Conservation (phyloP, 2,888 invertebrate genomes). For the Sinohyriopsis cumingii region DNA sequence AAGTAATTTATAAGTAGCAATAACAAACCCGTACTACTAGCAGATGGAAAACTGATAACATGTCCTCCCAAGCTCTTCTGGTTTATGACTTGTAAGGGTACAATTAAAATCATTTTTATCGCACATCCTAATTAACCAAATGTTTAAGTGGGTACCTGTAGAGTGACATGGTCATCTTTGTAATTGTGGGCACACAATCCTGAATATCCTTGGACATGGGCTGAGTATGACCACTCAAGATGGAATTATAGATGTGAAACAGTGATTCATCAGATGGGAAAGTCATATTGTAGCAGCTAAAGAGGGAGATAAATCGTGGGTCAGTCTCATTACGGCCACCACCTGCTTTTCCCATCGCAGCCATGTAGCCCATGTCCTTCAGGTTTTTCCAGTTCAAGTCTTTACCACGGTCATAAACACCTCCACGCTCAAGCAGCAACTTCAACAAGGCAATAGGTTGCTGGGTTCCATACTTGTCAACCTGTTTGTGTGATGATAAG, state of each 20-base stretch:
- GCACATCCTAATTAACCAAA: not conserved
- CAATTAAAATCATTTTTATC: too few relatives aligned
- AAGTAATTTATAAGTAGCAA: too few relatives aligned
- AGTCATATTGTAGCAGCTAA: constrained; percentile 88
- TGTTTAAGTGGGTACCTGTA: constrained; percentile 78
- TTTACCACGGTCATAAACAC: constrained; percentile 90
- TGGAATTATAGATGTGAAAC: constrained; percentile 86
- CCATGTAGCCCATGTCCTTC: constrained; percentile 81
- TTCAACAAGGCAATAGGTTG: constrained; percentile 95
- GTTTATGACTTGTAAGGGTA: too few relatives aligned
- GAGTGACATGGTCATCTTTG: constrained; percentile 85
- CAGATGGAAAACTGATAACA: too few relatives aligned
- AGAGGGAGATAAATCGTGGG: constrained; percentile 92
- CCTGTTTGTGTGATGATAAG: constrained; percentile 53
- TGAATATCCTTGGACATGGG: constrained; percentile 81
- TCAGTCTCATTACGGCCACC: constrained; percentile 93
- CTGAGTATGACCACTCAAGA: constrained; percentile 84
- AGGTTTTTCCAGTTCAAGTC: constrained; percentile 92
- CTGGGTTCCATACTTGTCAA: constrained; percentile 90
- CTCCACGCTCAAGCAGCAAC: constrained; percentile 88
- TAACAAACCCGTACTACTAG: too few relatives aligned
- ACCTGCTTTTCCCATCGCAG: constrained; percentile 78
- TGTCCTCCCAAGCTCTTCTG: too few relatives aligned
- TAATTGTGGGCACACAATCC: constrained; percentile 79
- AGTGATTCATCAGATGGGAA: constrained; percentile 87